phyloP scores from a whole-genome alignment of 2,888 invertebrate species.

The Plagodis dolabraria region DNA sequence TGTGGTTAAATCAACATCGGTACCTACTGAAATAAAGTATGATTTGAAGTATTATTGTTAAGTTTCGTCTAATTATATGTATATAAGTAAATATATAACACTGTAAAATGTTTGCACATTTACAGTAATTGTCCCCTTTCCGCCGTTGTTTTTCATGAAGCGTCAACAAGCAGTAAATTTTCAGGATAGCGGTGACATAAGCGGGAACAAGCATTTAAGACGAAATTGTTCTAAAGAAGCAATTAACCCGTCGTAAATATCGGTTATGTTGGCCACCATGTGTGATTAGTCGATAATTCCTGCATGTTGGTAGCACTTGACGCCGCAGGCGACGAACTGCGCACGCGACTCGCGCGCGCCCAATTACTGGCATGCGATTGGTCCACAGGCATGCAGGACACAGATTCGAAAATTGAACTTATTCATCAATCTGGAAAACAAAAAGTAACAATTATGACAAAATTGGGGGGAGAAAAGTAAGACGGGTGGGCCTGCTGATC shows the following conservation, averaged over 20 bases:
- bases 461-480: background rate
- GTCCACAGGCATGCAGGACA: conserved; percentile 32
- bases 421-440: conserved; percentile 28
- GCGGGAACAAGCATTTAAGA: conserved; percentile 57
- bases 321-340: conserved; percentile 54
- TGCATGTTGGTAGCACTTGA: conserved; percentile 59
- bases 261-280: conserved; percentile 61
- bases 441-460: background rate
- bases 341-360: conserved; percentile 66
- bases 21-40: no score
- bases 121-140: no score
- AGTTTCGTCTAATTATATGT: no score
- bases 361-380: conserved; percentile 66
- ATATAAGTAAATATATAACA: no score
- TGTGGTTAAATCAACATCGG: no score
- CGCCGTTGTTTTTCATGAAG: no score
- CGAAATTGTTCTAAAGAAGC: conserved; percentile 70
- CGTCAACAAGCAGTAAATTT: background rate
- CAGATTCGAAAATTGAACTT: conserved; percentile 26
- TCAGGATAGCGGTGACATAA: conserved; percentile 36
- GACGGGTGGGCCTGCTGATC: conserved; percentile 10
- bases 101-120: no score
- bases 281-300: conserved; percentile 72
- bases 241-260: conserved; percentile 58
- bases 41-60: no score